A percentile compares a stretch with the other conserved stretches of the same genome.
Evolutionary conservation across 1,140 invertebrate species (phyloP).

Genomic region (Magallana ariakensis): DNA sequence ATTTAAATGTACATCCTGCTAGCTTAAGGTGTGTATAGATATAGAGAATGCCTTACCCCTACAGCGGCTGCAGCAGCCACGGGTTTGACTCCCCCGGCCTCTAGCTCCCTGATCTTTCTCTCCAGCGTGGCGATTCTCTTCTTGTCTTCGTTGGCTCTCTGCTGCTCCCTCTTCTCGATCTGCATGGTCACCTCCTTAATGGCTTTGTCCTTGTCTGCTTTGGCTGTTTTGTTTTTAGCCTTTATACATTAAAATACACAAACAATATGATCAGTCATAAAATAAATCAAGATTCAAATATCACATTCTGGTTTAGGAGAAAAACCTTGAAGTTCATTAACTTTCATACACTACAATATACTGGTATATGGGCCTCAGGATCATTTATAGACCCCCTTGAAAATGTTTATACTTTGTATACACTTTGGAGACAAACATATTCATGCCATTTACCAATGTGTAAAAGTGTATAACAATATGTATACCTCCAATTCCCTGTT

Average conservation of each 20-base stretch:
- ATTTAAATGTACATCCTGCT: too few relatives aligned
- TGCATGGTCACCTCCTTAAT: slow-evolving; percentile 68
- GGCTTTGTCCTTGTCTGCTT: slow-evolving; percentile 71
- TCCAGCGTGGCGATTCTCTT: slow-evolving; percentile 62
- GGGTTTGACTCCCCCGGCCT: slow-evolving; percentile 54
- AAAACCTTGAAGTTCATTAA: too few relatives aligned
- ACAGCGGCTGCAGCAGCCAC: slow-evolving; percentile 45
- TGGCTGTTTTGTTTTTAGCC: slow-evolving; percentile 66
- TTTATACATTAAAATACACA: slow-evolving; percentile 32
- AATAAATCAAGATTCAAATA: background rate
- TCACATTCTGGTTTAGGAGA: too few relatives aligned
- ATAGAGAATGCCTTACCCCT: slow-evolving; percentile 46
- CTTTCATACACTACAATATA: too few relatives aligned
- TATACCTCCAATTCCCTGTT: slow-evolving; percentile 71
- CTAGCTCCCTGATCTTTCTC: slow-evolving; percentile 66
- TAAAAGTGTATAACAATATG: background rate
- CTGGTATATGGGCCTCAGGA: too few relatives aligned
- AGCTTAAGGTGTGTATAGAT: too few relatives aligned
- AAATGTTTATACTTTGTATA: too few relatives aligned
- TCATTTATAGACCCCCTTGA: too few relatives aligned
- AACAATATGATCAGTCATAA: background rate
- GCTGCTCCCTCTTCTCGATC: slow-evolving; percentile 71
- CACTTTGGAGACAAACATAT: too few relatives aligned
- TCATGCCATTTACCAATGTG: too few relatives aligned
- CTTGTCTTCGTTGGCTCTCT: slow-evolving; percentile 68